phyloP scores from a whole-genome alignment of 1,140 invertebrate species.

The Himalopsyche phryganea region DNA sequence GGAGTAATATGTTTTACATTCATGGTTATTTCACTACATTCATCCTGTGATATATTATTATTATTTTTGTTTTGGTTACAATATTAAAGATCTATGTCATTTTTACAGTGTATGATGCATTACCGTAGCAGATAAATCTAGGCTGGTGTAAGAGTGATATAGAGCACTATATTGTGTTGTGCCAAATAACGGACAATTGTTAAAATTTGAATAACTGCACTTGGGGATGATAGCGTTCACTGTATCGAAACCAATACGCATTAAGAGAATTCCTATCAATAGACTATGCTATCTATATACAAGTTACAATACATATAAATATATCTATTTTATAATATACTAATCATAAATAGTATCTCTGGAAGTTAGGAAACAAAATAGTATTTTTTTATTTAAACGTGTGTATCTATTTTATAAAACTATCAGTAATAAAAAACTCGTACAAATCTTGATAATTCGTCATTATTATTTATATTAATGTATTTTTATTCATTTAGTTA shows the following conservation, averaged over 20 bases:
- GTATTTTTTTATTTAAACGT: conserved; percentile 41
- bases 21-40: no score
- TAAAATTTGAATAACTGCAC: conserved; percentile 58
- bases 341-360: conserved; percentile 56
- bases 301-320: conserved; percentile 50
- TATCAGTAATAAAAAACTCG: conserved; percentile 51
- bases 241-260: conserved; percentile 28
- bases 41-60: conserved; percentile 9
- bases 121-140: conserved; percentile 23
- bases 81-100: no score
- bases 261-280: conserved; percentile 42
- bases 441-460: conserved; percentile 51
- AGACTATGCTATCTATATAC: conserved; percentile 40
- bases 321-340: conserved; percentile 50
- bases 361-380: conserved; percentile 56
- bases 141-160: conserved; percentile 18
- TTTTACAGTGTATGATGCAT: conserved; percentile 2
- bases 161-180: conserved; percentile 24
- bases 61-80: conserved; percentile 8
- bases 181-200: conserved; percentile 44
- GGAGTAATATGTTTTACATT: no score
- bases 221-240: conserved; percentile 39
- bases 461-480: conserved; percentile 33
- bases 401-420: conserved; percentile 53
- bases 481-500: conserved; percentile 48